Evolutionary conservation across 1,140 invertebrate genomes (phyloP), one percentile per base, ranked within the genome.

Genomic region (Zaprionus vittiger): DNA sequence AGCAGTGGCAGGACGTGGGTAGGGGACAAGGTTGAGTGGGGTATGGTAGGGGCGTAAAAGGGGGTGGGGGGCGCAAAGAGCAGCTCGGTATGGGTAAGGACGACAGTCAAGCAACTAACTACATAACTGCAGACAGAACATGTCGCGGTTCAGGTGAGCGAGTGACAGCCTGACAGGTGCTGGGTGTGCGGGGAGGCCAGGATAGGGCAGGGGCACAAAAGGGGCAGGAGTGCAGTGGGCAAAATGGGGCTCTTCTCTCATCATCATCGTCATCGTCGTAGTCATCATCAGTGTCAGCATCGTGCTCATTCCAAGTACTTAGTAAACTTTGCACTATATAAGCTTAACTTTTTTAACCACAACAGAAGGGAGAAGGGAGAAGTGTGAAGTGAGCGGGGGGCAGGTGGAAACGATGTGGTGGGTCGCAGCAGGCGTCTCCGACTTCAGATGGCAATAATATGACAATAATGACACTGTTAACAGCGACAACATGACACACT

Each of bases 391-490:
- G 6, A 49, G 47, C 2, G 54, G 7, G 7, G 2, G 14, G 17
- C 4, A 44, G 31, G 20, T 14, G 37, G 14, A 28, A 7, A 14
- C 22, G 12, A 37, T 15, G 14, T 6, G 24, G 22, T 14, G 34
- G 41, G 37, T 66, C 37, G 11, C 55, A 66, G 63, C 15, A 49
- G 57, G 44, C 57, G 44, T 24, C 47, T 22, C 59, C 20, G 57
- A 28, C 31, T 49, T 38, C 63, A 73, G 73, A 57, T 77, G 70
- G 82, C 65, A 81, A 85, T 84, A 84, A 85, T 79, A 85, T 81
- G 82, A 81, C 82, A 85, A 84, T 85, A 84, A 84, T 84, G 82
- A 85, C 66, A 69, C 79, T 85, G 79, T 81, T 81, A 70, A 85
- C 81, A 79, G 55, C 55, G 65, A 44, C 73, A 76, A 59, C 61